These are phyloP conservation scores for Dinoponera quadriceps DNA, from an alignment of 1,140 invertebrate species.

Conservation along the genomic window DNA sequence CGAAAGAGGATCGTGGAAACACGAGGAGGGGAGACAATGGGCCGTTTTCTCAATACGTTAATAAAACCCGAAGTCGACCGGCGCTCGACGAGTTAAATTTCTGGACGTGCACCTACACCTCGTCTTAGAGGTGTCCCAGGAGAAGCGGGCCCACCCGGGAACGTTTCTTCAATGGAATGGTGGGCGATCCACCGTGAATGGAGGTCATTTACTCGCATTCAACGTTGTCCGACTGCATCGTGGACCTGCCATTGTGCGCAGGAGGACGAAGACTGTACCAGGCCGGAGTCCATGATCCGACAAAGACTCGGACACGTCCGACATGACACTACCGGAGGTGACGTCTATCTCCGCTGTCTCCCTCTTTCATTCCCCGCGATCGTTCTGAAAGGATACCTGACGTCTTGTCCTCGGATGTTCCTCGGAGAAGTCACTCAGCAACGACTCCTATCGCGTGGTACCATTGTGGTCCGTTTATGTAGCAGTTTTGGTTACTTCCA, in stretches of 20 bases:
- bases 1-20: neutral
- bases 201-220: conserved; percentile 84
- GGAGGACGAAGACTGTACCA: conserved; percentile 70
- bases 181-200: conserved; percentile 82
- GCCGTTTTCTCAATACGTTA: conserved; percentile 64
- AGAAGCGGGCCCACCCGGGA: conserved; percentile 65
- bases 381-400: conserved; percentile 70
- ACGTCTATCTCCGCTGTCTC: conserved; percentile 64
- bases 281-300: conserved; percentile 75
- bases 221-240: conserved; percentile 74
- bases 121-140: conserved; percentile 59
- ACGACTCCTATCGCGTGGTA: conserved; percentile 57
- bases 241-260: conserved; percentile 78
- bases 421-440: conserved; percentile 62
- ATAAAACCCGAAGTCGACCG: conserved; percentile 62
- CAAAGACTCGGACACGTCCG: conserved; percentile 74
- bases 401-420: conserved; percentile 63
- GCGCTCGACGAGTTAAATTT: conserved; percentile 69
- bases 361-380: conserved; percentile 55
- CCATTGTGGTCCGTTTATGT: conserved; percentile 56
- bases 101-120: conserved; percentile 74
- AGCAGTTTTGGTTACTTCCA: conserved; percentile 60
- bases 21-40: conserved; percentile 59
- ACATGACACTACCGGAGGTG: conserved; percentile 65
- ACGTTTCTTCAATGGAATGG: conserved; percentile 77